Base-by-base conservation (phyloP, 2,888 invertebrate species). In the Petrophora chlorosata region DNA sequence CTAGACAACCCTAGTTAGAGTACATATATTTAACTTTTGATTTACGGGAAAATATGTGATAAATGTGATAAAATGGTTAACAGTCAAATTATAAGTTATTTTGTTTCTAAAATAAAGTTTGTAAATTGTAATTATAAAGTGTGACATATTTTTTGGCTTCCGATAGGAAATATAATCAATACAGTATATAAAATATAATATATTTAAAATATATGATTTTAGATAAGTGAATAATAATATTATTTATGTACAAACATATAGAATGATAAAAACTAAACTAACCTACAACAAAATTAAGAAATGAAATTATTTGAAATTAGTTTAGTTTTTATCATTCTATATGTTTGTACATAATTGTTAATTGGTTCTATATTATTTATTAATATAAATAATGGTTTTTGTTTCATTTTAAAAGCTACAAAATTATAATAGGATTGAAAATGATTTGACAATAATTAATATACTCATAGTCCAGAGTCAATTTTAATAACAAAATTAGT, bases 381-480 rank as follows among this genome's bases (percentile, higher is more conserved):
- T 16, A 1, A 17, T 0, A 10, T 10, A 2, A 17, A 10, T 25
- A 10, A 12, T 30, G n/a, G 16, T n/a, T 33, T 33, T 12, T 28
- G 8, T 25, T 29, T 7, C 3, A 43, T 25, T 50, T 29, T 40
- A 38, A 42, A 38, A n/a, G 26, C n/a, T 12, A 51, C 46, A 40
- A 53, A 42, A 42, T 48, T 53, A 41, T 52, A 54, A 54, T 48
- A 49, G 45, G 50, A 29, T 54, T 32, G 39, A 17, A 55, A 44
- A 54, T 54, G 29, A 56, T 46, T 48, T 53, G 59, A 61, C 63
- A 65, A 63, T 65, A 65, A 63, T 57, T 56, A 46, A 51, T 51
- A 57, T 44, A 36, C 36, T 46, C 47, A 55, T 17, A 44, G 53
- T 49, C 52, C 34, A 55, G 45, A 54, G 53, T 58, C 53, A 51